Evolutionary conservation across 2,797 vertebrate species (phyloP).

Genomic region (Characodon lateralis): DNA sequence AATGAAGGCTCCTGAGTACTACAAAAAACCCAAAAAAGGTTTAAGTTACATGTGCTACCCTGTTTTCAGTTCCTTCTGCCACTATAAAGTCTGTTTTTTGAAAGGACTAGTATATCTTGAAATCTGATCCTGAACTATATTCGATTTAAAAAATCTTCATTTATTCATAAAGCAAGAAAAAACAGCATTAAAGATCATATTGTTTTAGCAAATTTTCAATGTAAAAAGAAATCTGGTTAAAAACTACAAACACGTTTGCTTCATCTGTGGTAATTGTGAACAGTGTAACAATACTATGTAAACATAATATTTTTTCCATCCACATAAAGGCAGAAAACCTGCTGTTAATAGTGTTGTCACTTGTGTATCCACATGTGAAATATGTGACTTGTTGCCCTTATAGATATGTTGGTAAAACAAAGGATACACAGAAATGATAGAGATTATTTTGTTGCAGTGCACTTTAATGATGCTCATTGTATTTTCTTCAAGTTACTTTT

Average conservation of each 20-base stretch:
- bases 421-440: background rate
- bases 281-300: too few relatives aligned
- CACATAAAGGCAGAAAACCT: background rate
- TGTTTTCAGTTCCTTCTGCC: background rate
- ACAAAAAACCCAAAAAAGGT: background rate
- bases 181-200: background rate
- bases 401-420: background rate
- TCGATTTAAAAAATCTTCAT: background rate
- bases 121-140: background rate
- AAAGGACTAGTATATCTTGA: background rate
- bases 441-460: background rate
- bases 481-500: background rate
- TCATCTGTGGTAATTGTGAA: too few relatives aligned
- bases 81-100: background rate
- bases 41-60: background rate
- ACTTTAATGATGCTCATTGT: background rate
- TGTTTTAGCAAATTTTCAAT: background rate
- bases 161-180: background rate
- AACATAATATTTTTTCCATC: too few relatives aligned
- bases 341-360: background rate
- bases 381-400: background rate
- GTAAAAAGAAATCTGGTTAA: background rate
- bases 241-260: too few relatives aligned
- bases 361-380: background rate
- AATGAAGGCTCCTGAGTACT: background rate